phyloP scores from a whole-genome alignment of 1,140 invertebrate genomes.

The Hypsibius dujardini region DNA sequence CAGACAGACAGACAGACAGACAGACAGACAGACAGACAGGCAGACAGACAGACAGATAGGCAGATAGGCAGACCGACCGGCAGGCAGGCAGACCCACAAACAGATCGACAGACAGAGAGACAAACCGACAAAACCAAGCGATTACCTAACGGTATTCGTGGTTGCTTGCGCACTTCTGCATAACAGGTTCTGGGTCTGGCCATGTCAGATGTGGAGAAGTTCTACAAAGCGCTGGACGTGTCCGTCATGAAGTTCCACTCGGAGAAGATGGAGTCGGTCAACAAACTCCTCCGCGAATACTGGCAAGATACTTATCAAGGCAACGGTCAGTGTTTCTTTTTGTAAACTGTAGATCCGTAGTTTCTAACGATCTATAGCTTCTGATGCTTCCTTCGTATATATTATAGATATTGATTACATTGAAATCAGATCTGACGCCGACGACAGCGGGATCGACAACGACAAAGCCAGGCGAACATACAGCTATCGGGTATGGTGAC shows the following conservation, averaged over 20 bases:
- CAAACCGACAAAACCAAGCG: too few species aligned
- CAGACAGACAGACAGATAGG: too few species aligned
- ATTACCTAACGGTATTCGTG: too few species aligned
- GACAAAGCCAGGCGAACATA: conserved; percentile 45
- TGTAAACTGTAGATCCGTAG: conserved; percentile 17
- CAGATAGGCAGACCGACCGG: too few species aligned
- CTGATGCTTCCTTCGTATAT: background rate
- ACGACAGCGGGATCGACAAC: conserved; percentile 32
- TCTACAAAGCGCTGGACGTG: conserved; percentile 60
- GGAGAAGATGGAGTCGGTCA: conserved; percentile 71
- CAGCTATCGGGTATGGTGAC: conserved; percentile 55
- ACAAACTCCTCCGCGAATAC: conserved; percentile 65
- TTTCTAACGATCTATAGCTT: too few species aligned
- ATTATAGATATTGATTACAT: conserved; percentile 42
- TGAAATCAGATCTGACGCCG: conserved; percentile 38
- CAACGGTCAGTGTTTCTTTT: conserved; percentile 24
- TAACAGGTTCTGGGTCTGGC: conserved; percentile 22
- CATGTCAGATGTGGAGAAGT: conserved; percentile 40
- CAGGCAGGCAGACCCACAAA: too few species aligned
- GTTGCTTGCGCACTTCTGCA: too few species aligned
- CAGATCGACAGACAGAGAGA: too few species aligned
- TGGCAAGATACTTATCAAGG: conserved; percentile 54
- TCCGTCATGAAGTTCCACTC: conserved; percentile 62
- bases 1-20: too few species aligned
- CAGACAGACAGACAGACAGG: too few species aligned